These are phyloP conservation scores for Charanyca ferruginea DNA, from an alignment of 2,888 invertebrate species.

Conservation along the genomic window DNA sequence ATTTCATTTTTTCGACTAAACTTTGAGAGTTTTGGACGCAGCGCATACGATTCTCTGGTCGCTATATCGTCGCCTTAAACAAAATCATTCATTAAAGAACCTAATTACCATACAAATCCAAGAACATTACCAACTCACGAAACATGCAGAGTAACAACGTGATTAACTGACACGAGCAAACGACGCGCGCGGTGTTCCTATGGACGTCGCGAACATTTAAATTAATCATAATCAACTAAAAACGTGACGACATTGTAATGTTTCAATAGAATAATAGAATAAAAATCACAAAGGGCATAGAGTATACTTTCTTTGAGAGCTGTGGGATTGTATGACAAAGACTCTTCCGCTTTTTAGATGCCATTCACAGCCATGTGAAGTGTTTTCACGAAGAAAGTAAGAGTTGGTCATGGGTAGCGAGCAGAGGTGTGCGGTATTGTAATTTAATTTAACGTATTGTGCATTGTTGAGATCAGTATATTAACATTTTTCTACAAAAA, in stretches of 20 bases:
- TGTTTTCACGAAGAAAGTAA: conserved; percentile 89
- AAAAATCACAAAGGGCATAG: conserved; percentile 63
- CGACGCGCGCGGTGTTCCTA: background rate
- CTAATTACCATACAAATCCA: background rate
- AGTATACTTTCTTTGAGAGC: conserved; percentile 79
- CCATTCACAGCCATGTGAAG: conserved; percentile 84
- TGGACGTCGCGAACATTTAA: background rate
- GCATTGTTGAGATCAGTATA: conserved; percentile 41
- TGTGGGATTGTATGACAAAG: conserved; percentile 81
- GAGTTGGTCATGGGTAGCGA: conserved; percentile 80
- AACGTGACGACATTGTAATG: conserved; percentile 47
- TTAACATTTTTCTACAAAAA: conserved; percentile 36
- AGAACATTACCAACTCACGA: background rate
- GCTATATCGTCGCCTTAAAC: no score
- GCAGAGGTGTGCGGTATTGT: conserved; percentile 55
- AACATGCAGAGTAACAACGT: background rate
- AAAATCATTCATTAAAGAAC: background rate
- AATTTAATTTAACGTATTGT: conserved; percentile 46
- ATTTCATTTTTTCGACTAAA: no score
- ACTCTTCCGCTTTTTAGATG: conserved; percentile 86
- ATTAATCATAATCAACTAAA: conserved; percentile 34
- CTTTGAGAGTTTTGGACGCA: no score
- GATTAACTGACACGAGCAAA: background rate
- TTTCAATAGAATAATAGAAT: conserved; percentile 52
- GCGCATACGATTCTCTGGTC: no score